phyloP scores from a whole-genome alignment of 2,888 invertebrate species.

The Psococerastis gibbosa region DNA sequence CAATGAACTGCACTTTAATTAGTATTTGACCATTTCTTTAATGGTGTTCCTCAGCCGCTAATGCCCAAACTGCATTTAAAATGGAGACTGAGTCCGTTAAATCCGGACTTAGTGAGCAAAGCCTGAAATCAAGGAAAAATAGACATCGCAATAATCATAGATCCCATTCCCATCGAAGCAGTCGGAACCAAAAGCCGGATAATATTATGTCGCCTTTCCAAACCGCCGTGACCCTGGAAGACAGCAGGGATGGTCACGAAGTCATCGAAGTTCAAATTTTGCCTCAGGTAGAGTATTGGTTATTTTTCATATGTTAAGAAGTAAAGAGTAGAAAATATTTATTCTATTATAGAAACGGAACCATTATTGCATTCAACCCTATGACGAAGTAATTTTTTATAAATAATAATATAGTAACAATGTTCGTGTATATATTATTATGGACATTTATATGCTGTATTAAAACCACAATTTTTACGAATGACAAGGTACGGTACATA shows the following conservation, averaged over 20 bases:
- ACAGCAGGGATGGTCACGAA: conserved; percentile 67
- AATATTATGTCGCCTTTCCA: conserved; percentile 68
- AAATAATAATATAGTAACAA: no score
- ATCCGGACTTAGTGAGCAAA: conserved; percentile 60
- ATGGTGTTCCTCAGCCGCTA: neutral
- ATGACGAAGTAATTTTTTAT: no score
- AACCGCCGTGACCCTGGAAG: conserved; percentile 64
- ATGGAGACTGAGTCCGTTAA: conserved; percentile 92
- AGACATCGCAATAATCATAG: conserved; percentile 31
- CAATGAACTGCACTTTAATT: neutral
- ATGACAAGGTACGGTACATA: no score
- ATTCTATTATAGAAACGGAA: no score
- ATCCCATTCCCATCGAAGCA: conserved; percentile 45
- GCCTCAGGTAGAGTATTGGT: conserved; percentile 41
- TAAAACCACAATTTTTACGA: no score
- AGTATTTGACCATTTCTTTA: neutral
- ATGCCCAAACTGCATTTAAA: conserved; percentile 21
- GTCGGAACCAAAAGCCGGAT: conserved; percentile 36
- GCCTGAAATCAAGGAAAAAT: conserved; percentile 40
- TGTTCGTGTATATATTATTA: no score
- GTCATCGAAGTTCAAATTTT: conserved; percentile 91
- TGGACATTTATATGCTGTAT: no score
- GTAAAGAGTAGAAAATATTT: no score
- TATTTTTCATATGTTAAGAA: no score
- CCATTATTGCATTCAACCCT: no score